phyloP scores from a whole-genome alignment of 2,888 invertebrate genomes.

The Chymomyza amoena region DNA sequence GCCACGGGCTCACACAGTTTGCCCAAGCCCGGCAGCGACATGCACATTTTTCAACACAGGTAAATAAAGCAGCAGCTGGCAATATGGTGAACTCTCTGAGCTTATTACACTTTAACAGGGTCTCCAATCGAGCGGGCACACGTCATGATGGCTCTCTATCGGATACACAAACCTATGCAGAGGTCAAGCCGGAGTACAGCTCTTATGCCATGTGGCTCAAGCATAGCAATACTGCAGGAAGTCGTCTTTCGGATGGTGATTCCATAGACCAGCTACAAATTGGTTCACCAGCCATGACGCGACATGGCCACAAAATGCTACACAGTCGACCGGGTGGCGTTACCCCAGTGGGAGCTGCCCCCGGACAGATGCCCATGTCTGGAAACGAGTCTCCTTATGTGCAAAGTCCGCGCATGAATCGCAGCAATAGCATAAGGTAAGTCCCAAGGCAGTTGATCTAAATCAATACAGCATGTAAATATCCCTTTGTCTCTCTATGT shows the following conservation, averaged over 20 bases:
- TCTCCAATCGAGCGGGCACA: constrained; percentile 78
- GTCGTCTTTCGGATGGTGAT: constrained; percentile 92
- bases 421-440: constrained; percentile 96
- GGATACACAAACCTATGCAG: constrained; percentile 88
- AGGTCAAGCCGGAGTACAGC: constrained; percentile 87
- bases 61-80: constrained; percentile 45
- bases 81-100: background rate
- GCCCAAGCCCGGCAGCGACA: constrained; percentile 86
- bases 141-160: constrained; percentile 90
- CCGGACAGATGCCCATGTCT: constrained; percentile 46
- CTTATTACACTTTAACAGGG: constrained; percentile 37
- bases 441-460: constrained; percentile 50
- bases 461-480: constrained; percentile 15
- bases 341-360: constrained; percentile 35
- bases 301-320: constrained; percentile 80
- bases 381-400: constrained; percentile 78
- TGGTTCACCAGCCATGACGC: constrained; percentile 82
- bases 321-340: constrained; percentile 69
- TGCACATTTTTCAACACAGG: constrained; percentile 84
- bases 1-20: constrained; percentile 92
- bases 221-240: constrained; percentile 90
- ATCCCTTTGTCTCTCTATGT: constrained; percentile 11
- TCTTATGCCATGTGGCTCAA: constrained; percentile 93
- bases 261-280: constrained; percentile 90
- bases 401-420: constrained; percentile 85